phyloP scores from a whole-genome alignment of 2,888 invertebrate genomes.

The Mythimna impura region DNA sequence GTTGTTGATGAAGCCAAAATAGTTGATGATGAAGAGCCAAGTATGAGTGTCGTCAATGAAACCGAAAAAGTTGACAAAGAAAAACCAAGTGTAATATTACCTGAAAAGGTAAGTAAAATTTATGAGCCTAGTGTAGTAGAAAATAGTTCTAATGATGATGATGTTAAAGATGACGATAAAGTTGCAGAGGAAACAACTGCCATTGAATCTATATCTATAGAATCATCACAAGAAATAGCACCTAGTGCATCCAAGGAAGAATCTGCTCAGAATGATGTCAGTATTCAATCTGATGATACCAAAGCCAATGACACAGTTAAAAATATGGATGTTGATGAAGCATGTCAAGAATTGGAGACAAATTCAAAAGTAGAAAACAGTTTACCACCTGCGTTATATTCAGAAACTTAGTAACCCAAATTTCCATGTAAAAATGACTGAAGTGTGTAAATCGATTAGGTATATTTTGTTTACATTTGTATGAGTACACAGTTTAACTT shows the following conservation, averaged over 20 bases:
- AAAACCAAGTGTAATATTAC: slow-evolving; percentile 6
- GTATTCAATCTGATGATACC: slow-evolving; percentile 16
- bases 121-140: slow-evolving; percentile 26
- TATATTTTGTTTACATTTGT: slow-evolving; percentile 22
- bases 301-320: slow-evolving; percentile 18
- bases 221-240: slow-evolving; percentile 34
- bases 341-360: slow-evolving; percentile 7
- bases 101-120: slow-evolving; percentile 19
- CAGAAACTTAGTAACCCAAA: slow-evolving; percentile 23
- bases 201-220: slow-evolving; percentile 27
- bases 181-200: slow-evolving; percentile 13
- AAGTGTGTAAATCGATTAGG: slow-evolving; percentile 23
- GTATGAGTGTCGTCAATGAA: slow-evolving; percentile 7
- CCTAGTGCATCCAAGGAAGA: slow-evolving; percentile 7
- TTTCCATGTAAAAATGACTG: slow-evolving; percentile 29
- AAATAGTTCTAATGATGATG: slow-evolving; percentile 22
- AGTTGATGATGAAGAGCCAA: slow-evolving; percentile 11
- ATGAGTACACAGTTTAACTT: slow-evolving; percentile 13
- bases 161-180: slow-evolving; percentile 23
- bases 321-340: slow-evolving; percentile 55
- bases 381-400: slow-evolving; percentile 13
- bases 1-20: slow-evolving; percentile 6
- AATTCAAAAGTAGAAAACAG: slow-evolving; percentile 14
- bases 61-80: background rate
- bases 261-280: background rate